Evolutionary conservation across 2,113 vertebrate species (phyloP).

Genomic region (Stigmatopora argus): DNA sequence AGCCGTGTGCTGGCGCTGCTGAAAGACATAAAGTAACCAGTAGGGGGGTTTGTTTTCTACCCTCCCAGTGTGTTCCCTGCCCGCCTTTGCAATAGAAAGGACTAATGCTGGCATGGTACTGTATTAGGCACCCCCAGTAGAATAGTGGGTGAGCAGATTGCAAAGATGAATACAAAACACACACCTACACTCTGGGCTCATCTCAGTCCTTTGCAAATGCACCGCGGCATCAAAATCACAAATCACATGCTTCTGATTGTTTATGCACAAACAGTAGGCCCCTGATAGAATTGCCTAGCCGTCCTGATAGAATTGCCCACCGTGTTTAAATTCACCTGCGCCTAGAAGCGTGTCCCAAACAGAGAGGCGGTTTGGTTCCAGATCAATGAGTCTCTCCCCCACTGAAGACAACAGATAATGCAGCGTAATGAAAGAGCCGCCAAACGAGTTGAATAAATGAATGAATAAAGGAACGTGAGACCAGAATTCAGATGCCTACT

Average conservation of each 20-base stretch:
- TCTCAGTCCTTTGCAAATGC: constrained; percentile 67
- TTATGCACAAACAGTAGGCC: constrained; percentile 71
- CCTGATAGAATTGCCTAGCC: constrained; percentile 70
- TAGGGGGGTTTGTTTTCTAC: constrained; percentile 73
- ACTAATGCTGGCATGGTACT: constrained; percentile 72
- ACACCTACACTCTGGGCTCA: constrained; percentile 66
- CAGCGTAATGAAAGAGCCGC: constrained; percentile 72
- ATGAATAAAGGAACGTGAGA: constrained; percentile 73
- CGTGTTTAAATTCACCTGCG: constrained; percentile 73
- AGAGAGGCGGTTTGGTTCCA: constrained; percentile 72
- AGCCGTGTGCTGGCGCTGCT: constrained; percentile 61
- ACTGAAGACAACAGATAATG: constrained; percentile 73
- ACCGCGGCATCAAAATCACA: constrained; percentile 69
- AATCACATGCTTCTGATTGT: constrained; percentile 72
- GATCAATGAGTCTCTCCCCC: constrained; percentile 73
- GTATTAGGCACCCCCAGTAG: constrained; percentile 73
- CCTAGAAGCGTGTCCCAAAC: constrained; percentile 71
- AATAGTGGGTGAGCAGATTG: constrained; percentile 72
- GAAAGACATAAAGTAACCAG: constrained; percentile 73
- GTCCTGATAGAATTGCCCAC: constrained; percentile 71
- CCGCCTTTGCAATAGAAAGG: constrained; percentile 68
- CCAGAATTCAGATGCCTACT: constrained; percentile 68
- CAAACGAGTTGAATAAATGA: constrained; percentile 75
- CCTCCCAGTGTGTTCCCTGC: constrained; percentile 69
- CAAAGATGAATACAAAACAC: constrained; percentile 74